Base-by-base conservation (phyloP, 2,113 vertebrate species). In the Cynopterus brachyotis region DNA sequence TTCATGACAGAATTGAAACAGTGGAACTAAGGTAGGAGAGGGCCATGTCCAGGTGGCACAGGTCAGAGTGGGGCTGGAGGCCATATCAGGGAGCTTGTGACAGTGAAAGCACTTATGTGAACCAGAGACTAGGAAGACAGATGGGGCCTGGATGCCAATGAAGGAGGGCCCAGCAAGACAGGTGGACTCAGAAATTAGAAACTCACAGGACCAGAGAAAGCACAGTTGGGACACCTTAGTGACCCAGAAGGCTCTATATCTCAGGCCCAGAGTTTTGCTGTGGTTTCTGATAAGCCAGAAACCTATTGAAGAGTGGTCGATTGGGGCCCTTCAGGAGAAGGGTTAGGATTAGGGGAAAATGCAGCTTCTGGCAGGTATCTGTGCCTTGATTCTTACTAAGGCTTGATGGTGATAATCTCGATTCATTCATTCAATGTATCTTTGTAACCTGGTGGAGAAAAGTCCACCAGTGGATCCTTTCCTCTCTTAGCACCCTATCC, bases 241-340 rank as follows among this genome's bases (percentile, higher is more conserved):
- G 45, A 94, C 37, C 28, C 26, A 66, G 53, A 70, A 37, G 45
- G 22, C 9, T 37, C 66, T 93, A 42, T 50, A 64, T 64, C 47
- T 81, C 53, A 45, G 87, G 19, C 55, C 4, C 11, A 67, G 35
- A 86, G 40, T 28, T 85, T 69, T 70, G 53, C 45, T 88, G 35
- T 88, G 50, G 50, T 81, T 92, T 94, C 66, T 80, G 7, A 57
- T 50, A 90, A 90, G 70, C 89, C 40, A 87, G 89, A 70, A 89
- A 22, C 45, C 62, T 57, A 57, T 15, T 69, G 62, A 67, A 42
- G 45, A 94, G 24, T 53, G 55, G 60, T 17, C 85, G 35, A 78
- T 55, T 15, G n/a, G 72, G 42, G 5, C 66, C 53, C 64, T 64
- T 37, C 6, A 76, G 57, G 62, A 67, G n/a, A 67, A 73, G 55